Evolutionary conservation across 2,113 vertebrate species (phyloP).

Genomic region (Labeo catla): DNA sequence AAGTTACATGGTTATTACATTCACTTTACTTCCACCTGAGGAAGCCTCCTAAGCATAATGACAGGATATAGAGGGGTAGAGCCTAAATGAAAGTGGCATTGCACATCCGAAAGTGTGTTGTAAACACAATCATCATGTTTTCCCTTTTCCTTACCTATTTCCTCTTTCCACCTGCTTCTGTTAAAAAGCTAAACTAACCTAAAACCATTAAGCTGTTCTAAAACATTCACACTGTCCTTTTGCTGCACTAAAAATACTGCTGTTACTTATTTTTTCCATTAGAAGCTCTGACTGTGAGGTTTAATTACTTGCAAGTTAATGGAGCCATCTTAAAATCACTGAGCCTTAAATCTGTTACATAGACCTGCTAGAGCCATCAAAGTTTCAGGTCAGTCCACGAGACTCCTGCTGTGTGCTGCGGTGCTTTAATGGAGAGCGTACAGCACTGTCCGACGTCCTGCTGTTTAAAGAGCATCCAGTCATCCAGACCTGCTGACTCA

Average conservation of each 20-base stretch:
- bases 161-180: not conserved
- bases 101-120: not conserved
- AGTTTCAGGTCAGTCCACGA: not conserved
- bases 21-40: not conserved
- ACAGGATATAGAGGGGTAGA: not conserved
- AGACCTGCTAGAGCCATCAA: not conserved
- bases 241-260: not conserved
- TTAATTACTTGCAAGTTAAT: constrained; percentile 12
- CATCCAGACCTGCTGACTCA: not conserved
- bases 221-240: not conserved
- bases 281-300: not conserved
- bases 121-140: not conserved
- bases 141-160: not conserved
- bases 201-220: not conserved
- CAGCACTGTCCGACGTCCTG: not conserved
- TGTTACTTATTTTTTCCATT: not conserved
- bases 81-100: not conserved
- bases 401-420: not conserved
- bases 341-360: not conserved
- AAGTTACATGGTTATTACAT: not conserved
- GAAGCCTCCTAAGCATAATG: not conserved
- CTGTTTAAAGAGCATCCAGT: not conserved
- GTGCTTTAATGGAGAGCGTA: not conserved
- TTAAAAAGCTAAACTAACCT: not conserved
- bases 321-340: constrained; percentile 4